Conservation (phyloP, 2,797 vertebrate genomes). For the Taeniopygia guttata region DNA sequence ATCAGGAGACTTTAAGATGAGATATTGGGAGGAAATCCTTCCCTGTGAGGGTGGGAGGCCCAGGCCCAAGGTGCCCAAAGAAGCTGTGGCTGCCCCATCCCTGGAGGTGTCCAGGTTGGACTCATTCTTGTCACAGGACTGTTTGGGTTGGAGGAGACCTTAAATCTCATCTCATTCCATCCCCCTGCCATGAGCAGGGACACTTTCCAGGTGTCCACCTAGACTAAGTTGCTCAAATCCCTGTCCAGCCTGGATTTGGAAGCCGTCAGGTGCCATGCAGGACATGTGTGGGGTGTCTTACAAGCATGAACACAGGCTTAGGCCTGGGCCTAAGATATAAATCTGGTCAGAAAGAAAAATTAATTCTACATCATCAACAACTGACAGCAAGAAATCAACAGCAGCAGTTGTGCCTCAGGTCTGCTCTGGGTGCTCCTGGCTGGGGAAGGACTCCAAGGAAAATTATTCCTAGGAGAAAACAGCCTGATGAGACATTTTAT, state of each 20-base stretch:
- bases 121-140: background rate
- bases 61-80: background rate
- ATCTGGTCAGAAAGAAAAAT: background rate
- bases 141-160: background rate
- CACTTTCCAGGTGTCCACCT: background rate
- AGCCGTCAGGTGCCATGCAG: accelerated
- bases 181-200: background rate
- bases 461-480: background rate
- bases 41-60: background rate
- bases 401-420: background rate
- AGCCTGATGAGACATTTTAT: background rate
- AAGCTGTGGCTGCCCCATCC: background rate
- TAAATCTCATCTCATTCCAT: background rate
- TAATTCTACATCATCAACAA: background rate
- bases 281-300: background rate
- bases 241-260: background rate
- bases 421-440: background rate
- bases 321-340: background rate
- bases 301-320: background rate
- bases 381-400: background rate
- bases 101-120: background rate
- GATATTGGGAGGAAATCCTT: background rate
- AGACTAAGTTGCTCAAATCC: background rate
- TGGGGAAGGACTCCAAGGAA: background rate
- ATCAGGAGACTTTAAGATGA: background rate